These are phyloP conservation scores for Meloe dianella DNA, from an alignment of 2,888 invertebrate species.

Conservation along the genomic window DNA sequence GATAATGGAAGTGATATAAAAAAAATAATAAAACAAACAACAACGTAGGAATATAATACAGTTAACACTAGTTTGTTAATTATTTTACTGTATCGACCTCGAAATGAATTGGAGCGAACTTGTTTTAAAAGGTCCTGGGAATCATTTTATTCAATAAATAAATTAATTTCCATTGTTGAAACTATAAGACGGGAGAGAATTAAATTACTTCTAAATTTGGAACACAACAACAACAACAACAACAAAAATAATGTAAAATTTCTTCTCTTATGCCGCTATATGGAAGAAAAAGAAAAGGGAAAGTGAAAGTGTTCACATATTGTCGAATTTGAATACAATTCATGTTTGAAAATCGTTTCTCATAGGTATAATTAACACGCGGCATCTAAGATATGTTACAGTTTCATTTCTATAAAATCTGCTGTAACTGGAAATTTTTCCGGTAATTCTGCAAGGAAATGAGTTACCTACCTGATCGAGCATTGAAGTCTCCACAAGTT, in stretches of 20 bases:
- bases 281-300: background rate
- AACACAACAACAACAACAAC: no score
- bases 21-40: background rate
- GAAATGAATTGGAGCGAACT: background rate
- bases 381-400: no score
- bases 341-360: background rate
- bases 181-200: background rate
- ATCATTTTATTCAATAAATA: background rate
- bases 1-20: background rate
- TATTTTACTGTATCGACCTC: background rate
- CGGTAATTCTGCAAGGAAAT: no score
- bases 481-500: no score
- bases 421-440: no score
- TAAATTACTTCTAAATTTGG: no score
- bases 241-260: background rate
- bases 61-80: constrained; percentile 1
- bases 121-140: constrained; percentile 4
- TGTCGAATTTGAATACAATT: background rate
- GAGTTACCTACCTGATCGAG: no score
- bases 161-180: background rate
- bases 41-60: background rate
- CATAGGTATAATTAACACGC: background rate
- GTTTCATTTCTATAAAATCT: no score
- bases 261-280: no score
- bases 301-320: background rate